Evolutionary conservation across 1,140 invertebrate genomes (phyloP), one percentile per base, ranked within the genome.

Genomic region (Aphelenchoides avenae): DNA sequence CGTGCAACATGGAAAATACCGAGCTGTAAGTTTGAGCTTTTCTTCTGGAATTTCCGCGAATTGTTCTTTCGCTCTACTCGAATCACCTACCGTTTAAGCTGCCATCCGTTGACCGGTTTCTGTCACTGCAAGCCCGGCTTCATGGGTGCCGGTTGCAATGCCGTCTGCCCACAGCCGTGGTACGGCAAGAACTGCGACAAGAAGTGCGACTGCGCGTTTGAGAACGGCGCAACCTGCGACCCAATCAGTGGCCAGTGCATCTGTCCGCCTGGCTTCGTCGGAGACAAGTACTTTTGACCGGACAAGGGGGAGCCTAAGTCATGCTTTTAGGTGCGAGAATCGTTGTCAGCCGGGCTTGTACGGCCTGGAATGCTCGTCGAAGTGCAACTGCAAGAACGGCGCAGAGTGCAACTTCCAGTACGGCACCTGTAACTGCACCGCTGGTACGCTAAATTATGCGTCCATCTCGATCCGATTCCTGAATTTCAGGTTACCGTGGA

Each of bases 221-320:
- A 49, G 29, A 46, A 52, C 15, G 58, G 69, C 6, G 61, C 66
- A 11, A 51, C 57, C 1, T 93, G 90, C 76, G 87, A 92, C 73
- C 83, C 85, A 0, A 81, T 85, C 49, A 89, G 84, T 34, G 91
- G 91, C 1, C 82, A 85, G 30, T 94, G 91, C 77, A 82, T 89
- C n/a, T 94, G 91, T 75, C 89, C 89, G 3, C 82, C 83, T 0
- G 71, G 71, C 27, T 66, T 41, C 30, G 65, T 34, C 20, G 71
- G 71, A 42, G 20, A n/a, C 11, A 47, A 15, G 11, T 15, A 11
- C 7, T 24, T 22, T 22, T 20, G 24, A 7, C 22, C 15, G 42
- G 42, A 13, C 7, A 26, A 24, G 22, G 5, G 6, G 9, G 18
- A 18, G 40, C 50, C n/a, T 13, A 20, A 70, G 65, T 43, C 57